These are phyloP conservation scores for Macrobrachium rosenbergii DNA, from an alignment of 1,140 invertebrate genomes.

Conservation along the genomic window DNA sequence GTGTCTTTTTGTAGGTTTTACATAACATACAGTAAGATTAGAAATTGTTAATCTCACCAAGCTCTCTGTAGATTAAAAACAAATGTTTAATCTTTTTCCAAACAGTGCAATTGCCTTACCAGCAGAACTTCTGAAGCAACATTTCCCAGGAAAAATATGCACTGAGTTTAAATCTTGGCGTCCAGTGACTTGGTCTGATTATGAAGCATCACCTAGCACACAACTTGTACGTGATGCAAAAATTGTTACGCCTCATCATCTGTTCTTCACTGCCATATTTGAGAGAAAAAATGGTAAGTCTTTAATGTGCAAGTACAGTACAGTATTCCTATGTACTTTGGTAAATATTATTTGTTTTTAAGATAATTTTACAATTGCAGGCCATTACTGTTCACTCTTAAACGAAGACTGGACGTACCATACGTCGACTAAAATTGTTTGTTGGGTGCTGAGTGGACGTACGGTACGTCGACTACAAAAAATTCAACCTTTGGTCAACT, in stretches of 20 bases:
- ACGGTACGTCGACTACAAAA: too few species aligned
- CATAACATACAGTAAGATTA: too few species aligned
- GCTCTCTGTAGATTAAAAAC: too few species aligned
- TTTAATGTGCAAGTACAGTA: not conserved
- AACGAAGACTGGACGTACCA: too few species aligned
- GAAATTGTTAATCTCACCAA: too few species aligned
- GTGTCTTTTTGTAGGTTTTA: too few species aligned
- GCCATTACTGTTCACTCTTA: too few species aligned
- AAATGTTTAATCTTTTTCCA: conserved; percentile 46
- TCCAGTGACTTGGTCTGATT: conserved; percentile 77
- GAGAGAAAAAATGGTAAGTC: conserved; percentile 77
- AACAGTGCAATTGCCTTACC: conserved; percentile 61
- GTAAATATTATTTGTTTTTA: not conserved
- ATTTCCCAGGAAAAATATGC: conserved; percentile 73
- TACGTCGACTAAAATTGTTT: too few species aligned
- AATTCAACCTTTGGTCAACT: too few species aligned
- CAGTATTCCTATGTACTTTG: not conserved
- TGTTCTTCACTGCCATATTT: conserved; percentile 72
- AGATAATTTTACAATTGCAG: too few species aligned
- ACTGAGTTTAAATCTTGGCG: conserved; percentile 80
- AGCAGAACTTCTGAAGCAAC: conserved; percentile 61
- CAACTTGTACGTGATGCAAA: conserved; percentile 73
- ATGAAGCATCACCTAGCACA: conserved; percentile 74
- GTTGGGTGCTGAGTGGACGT: too few species aligned
- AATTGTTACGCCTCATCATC: conserved; percentile 72